A percentile compares a stretch with the other conserved stretches of the same genome.
phyloP scores from a whole-genome alignment of 2,888 invertebrate species.

The Pterostichus niger region DNA sequence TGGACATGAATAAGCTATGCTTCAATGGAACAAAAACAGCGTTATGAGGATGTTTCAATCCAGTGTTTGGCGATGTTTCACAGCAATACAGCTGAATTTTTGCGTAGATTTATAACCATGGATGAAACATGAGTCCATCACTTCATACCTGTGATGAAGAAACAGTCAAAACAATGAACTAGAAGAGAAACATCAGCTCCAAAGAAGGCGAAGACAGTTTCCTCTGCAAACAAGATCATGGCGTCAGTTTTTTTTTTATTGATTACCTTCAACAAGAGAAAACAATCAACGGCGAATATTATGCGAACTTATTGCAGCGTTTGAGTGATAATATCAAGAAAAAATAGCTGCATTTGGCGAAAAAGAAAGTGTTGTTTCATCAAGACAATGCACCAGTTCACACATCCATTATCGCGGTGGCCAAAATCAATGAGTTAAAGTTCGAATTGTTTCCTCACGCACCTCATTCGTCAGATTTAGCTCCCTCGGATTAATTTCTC shows the following conservation, averaged over 20 bases:
- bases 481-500: background rate
- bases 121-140: conserved; percentile 5
- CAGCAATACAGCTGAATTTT: background rate
- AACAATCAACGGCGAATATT: conserved; percentile 2
- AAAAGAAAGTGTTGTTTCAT: background rate
- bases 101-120: conserved; percentile 14
- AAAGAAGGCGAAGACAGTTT: conserved; percentile 23
- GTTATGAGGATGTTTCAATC: background rate
- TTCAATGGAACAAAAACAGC: background rate
- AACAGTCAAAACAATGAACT: conserved; percentile 11
- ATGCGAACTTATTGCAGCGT: background rate
- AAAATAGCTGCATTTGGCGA: background rate
- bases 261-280: background rate
- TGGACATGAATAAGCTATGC: background rate
- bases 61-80: background rate
- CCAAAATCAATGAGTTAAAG: background rate
- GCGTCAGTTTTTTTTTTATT: conserved; percentile 2
- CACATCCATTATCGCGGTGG: background rate
- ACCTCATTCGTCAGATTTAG: background rate
- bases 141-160: background rate
- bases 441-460: background rate
- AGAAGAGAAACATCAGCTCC: background rate
- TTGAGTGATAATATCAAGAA: background rate
- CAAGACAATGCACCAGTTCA: conserved; percentile 4
- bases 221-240: background rate